A percentile compares a stretch with the other conserved stretches of the same genome.
phyloP scores from a whole-genome alignment of 2,888 invertebrate genomes.

The Mythimna ferrago region DNA sequence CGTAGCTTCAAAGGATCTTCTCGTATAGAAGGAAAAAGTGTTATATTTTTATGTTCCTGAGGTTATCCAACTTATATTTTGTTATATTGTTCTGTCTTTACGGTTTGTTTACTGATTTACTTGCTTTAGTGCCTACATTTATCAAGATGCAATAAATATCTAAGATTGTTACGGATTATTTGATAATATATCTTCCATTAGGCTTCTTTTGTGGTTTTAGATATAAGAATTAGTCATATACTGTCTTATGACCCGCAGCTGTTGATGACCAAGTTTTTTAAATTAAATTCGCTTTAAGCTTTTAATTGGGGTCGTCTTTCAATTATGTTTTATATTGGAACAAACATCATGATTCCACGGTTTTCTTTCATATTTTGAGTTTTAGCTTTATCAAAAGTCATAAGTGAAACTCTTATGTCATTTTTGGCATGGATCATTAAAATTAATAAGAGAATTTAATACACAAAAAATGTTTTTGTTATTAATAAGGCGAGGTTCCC shows the following conservation, averaged over 20 bases:
- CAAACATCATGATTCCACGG: not conserved
- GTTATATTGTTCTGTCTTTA: not conserved
- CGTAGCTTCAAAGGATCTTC: conserved; percentile 67
- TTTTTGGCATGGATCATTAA: conserved; percentile 17
- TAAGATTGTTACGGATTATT: not conserved
- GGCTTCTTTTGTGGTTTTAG: not conserved
- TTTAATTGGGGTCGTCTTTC: conserved; percentile 26
- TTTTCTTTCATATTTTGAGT: not conserved
- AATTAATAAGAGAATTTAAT: conserved; percentile 34
- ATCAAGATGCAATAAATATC: conserved; percentile 9
- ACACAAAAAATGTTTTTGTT: conserved; percentile 11
- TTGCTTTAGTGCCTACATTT: not conserved
- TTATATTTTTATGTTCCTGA: conserved; percentile 43
- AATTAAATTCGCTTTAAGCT: conserved; percentile 17
- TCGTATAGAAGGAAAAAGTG: conserved; percentile 18
- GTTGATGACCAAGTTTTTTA: conserved; percentile 14
- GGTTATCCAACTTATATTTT: conserved; percentile 39
- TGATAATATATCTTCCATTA: not conserved
- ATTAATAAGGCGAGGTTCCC: conserved; percentile 60
- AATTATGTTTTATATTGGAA: conserved; percentile 31
- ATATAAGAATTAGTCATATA: not conserved
- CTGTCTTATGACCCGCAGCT: conserved; percentile 3
- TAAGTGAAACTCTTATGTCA: not conserved
- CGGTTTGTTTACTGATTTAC: not conserved
- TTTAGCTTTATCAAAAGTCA: not conserved